Evolutionary conservation across 2,888 invertebrate genomes (phyloP), one percentile per base, ranked within the genome.

Genomic region (Camponotus fellah): DNA sequence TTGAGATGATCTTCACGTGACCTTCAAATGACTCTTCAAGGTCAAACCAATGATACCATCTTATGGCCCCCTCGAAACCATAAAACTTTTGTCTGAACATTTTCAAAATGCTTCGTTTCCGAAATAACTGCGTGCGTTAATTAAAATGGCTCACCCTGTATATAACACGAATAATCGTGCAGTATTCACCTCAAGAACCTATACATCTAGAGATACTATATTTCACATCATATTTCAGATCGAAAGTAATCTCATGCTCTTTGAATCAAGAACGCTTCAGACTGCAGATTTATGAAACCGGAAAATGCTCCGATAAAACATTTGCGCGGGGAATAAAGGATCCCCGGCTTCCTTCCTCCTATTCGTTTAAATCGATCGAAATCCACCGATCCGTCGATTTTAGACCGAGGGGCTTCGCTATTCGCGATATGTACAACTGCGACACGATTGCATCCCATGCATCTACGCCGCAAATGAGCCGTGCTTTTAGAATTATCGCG

Each of bases 321-420:
- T 43, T 79, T 60, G 58, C 26, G n/a, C 3, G 10, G 5, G 26
- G 14, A 58, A 56, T 68, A 77, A 69, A 71, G 71, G 8, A 46
- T 12, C 26, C 58, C 26, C 58, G 46, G 79, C 34, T 60, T 69
- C 60, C 69, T 26, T 58, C 34, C 17, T 21, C 10, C 46, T 17
- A 17, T 60, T 60, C 64, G 34, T 76, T 58, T 26, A 26, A 26
- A 26, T 5, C 43, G 17, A 6, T 40, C 34, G 32, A 40, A 77
- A 77, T 34, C 77, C 77, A 26, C 17, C 53, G 43, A 65, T 66
- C n/a, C 53, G 56, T 40, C 53, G n/a, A 66, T 49, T 76, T 76
- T 53, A 66, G 3, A 40, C 21, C 26, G 26, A 26, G 26, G 64
- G 17, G 8, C 17, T 34, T 21, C 43, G 4, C 49, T 21, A 21